Evolutionary conservation across 2,888 invertebrate genomes (phyloP).

Genomic region (Lithophane semibrunnea): DNA sequence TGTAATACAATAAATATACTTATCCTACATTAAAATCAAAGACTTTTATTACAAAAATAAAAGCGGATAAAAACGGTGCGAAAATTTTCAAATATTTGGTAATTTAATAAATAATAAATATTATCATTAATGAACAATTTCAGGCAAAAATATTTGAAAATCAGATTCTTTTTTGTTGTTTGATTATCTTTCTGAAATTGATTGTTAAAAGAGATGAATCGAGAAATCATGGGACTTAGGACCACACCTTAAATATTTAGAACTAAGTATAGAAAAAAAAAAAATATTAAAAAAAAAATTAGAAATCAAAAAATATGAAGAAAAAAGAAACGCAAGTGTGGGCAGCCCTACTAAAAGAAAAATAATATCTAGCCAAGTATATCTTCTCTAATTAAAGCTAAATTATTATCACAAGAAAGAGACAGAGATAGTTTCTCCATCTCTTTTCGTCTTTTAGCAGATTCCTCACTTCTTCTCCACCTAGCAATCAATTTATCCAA

Average conservation of each 20-base stretch:
- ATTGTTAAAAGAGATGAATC: constrained; percentile 38
- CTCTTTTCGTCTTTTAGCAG: constrained; percentile 46
- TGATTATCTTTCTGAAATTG: constrained; percentile 11
- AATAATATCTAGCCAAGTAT: constrained; percentile 33
- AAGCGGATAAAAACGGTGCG: constrained; percentile 38
- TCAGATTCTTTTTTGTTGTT: constrained; percentile 43
- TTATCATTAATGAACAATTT: constrained; percentile 7
- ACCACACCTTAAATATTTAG: not conserved
- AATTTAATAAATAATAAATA: constrained; percentile 4
- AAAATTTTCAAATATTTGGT: constrained; percentile 40
- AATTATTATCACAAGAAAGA: constrained; percentile 33
- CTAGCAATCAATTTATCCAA: constrained; percentile 42
- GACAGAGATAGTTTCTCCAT: not conserved
- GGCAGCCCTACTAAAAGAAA: constrained; percentile 55
- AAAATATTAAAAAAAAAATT: not conserved
- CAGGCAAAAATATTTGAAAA: constrained; percentile 42
- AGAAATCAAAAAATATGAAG: not conserved
- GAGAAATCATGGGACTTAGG: constrained; percentile 53
- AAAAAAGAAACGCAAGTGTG: not conserved
- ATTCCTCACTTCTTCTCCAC: constrained; percentile 43
- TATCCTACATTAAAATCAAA: constrained; percentile 36
- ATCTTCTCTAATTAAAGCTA: constrained; percentile 12
- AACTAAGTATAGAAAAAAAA: not conserved
- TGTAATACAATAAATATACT: constrained; percentile 42
- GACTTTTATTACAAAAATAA: constrained; percentile 17